These are phyloP conservation scores for Xestia rhomboidea DNA, from an alignment of 2,888 invertebrate species.

Conservation along the genomic window DNA sequence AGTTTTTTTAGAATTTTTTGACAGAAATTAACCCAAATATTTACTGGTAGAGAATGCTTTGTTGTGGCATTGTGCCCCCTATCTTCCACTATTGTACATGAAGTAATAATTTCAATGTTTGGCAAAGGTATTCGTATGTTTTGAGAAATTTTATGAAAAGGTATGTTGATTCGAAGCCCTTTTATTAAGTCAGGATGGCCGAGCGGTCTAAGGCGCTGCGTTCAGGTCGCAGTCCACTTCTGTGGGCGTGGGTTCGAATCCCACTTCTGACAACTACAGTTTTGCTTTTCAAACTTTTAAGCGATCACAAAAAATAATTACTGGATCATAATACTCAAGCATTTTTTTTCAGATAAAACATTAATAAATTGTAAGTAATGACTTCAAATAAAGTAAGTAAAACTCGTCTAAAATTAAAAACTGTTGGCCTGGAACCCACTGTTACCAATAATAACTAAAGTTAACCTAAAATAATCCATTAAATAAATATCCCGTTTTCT, in stretches of 20 bases:
- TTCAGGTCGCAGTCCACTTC: constrained; percentile 67
- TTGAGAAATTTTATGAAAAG: background rate
- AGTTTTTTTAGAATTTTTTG: background rate
- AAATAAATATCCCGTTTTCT: constrained; percentile 9
- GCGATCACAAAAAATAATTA: background rate
- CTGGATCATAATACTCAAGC: background rate
- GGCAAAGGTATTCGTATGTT: background rate
- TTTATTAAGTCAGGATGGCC: constrained; percentile 37
- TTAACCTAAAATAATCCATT: background rate
- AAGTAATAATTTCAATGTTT: background rate
- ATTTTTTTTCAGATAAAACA: background rate
- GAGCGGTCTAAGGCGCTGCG: constrained; percentile 63
- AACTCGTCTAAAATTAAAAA: background rate
- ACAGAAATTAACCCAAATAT: background rate
- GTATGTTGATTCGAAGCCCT: accelerated
- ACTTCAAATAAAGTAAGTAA: background rate
- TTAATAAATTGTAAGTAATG: background rate
- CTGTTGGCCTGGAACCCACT: background rate
- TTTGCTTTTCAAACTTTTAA: background rate
- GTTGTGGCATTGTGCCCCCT: background rate
- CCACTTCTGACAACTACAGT: constrained; percentile 56
- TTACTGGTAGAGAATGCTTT: background rate
- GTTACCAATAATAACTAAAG: background rate
- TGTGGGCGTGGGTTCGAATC: constrained; percentile 67
- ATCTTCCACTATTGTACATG: background rate